Base-by-base conservation (phyloP, 2,113 vertebrate species). In the Corythornis madagascariensis region DNA sequence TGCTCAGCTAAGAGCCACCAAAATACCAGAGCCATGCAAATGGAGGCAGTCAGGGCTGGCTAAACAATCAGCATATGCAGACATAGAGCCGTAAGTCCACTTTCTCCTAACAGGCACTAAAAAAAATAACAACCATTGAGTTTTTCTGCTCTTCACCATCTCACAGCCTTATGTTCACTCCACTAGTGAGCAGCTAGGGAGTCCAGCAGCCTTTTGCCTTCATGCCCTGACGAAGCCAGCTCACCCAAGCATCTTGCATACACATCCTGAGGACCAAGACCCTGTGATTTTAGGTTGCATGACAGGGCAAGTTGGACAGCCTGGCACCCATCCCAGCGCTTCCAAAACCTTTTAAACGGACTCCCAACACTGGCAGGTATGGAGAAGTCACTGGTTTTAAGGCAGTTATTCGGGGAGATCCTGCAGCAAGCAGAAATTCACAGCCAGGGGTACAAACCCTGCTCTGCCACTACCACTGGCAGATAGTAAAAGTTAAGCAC, bases 141-240 rank as follows among this genome's bases (percentile, higher is more conserved):
- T 3, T 70, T 33, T 55, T 9, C 76, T 38, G 65, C 80, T 20
- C 1, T 11, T 55, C 43, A 1, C 31, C 1, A 1, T 13, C 63
- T 26, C 59, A 6, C 38, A 75, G 67, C 16, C 22, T 7, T 2
- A 11, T 0, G 0, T 17, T 35, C 1, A 0, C 43, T 4, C 48
- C 8, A 7, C 4, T 22, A 16, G 7, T 1, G 31, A 70, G 8
- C 35, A 7, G 45, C 26, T 4, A 12, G 29, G 52, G 19, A 5
- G 2, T 40, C 38, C 12, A 18, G 47, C 42, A 57, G 13, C 16
- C 10, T n/a, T 28, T 5, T 29, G 48, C 24, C 52, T 21, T n/a
- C 24, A 0, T 0, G 2, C 19, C 50, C 55, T 5, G 19, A 50
- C 1, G 3, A 13, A 67, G 43, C 31, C 12, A 3, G 16, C 26